phyloP scores from a whole-genome alignment of 2,797 vertebrate species.

The Pseudochaenichthys georgianus region DNA sequence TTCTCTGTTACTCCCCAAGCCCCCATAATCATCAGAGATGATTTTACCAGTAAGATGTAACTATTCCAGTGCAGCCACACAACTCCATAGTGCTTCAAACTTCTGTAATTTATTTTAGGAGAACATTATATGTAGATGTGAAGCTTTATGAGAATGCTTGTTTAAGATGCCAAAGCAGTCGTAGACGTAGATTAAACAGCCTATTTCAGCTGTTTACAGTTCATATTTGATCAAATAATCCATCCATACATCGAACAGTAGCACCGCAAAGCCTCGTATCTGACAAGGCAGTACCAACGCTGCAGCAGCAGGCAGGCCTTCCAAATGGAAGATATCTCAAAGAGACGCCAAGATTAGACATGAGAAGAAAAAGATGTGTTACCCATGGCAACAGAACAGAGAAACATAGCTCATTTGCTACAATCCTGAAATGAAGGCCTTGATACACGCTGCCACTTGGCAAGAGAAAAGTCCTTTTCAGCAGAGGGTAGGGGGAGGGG shows the following conservation, averaged over 20 bases:
- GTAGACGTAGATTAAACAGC: constrained; percentile 11
- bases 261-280: constrained; percentile 51
- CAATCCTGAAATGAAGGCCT: constrained; percentile 73
- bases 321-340: constrained; percentile 74
- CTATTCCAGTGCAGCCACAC: background rate
- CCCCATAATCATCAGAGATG: background rate
- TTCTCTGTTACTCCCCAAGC: too few relatives aligned
- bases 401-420: constrained; percentile 81
- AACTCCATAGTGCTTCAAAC: background rate
- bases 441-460: constrained; percentile 77
- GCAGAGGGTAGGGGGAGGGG: constrained; percentile 51
- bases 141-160: background rate
- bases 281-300: constrained; percentile 63
- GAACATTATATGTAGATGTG: constrained; percentile 7
- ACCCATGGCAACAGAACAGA: constrained; percentile 86
- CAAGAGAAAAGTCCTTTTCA: constrained; percentile 77
- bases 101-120: constrained; percentile 12
- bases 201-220: constrained; percentile 1
- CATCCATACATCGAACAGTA: constrained; percentile 17
- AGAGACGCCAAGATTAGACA: constrained; percentile 80
- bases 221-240: constrained; percentile 41
- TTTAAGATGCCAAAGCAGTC: constrained; percentile 22
- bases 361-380: constrained; percentile 79
- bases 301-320: constrained; percentile 65
- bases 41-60: constrained; percentile 12